These are phyloP conservation scores for Piaya cayana DNA, from an alignment of 2,113 vertebrate genomes.

Conservation along the genomic window DNA sequence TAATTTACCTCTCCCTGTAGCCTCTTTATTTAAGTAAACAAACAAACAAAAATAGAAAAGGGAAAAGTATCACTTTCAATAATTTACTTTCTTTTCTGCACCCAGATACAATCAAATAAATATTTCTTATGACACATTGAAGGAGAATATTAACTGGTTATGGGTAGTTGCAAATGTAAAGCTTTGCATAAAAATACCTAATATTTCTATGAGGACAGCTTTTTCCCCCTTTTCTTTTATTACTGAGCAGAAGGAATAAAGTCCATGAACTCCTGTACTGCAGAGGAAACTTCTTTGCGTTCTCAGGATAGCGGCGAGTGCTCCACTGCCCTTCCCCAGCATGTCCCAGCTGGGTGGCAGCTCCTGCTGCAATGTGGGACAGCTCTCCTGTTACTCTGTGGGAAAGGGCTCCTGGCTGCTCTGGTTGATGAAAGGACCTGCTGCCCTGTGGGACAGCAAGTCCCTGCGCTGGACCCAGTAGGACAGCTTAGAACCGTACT, in stretches of 20 bases:
- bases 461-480: fast-evolving
- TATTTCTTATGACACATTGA: not conserved
- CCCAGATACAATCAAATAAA: not conserved
- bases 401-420: not conserved
- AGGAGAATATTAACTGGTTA: not conserved
- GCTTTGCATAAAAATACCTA: not conserved
- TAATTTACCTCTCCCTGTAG: not conserved
- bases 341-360: not conserved
- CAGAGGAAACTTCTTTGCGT: not conserved
- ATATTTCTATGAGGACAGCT: not conserved
- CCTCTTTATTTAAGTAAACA: not conserved
- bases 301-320: fast-evolving
- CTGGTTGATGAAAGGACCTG: no score
- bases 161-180: not conserved
- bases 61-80: not conserved
- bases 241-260: not conserved
- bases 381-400: no score
- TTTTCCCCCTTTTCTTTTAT: not conserved
- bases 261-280: not conserved
- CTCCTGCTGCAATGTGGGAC: no score
- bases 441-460: not conserved
- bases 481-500: not conserved
- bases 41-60: not conserved
- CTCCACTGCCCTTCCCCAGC: fast-evolving
- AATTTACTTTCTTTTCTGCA: not conserved